Conservation (phyloP, 2,797 vertebrate species). For the Fratercula arctica region DNA sequence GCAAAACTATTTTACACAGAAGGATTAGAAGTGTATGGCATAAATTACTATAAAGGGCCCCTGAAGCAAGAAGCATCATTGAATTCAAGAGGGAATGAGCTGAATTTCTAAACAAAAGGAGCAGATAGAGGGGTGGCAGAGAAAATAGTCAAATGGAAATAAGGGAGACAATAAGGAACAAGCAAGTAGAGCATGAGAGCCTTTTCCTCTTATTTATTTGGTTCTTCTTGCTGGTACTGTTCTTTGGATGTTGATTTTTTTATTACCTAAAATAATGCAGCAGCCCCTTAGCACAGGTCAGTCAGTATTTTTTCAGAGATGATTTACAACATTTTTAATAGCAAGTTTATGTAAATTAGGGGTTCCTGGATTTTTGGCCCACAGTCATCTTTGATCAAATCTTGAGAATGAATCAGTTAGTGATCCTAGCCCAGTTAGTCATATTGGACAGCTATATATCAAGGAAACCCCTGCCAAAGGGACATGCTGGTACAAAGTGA, state of each 20-base stretch:
- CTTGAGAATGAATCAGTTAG: not conserved
- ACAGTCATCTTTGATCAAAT: not conserved
- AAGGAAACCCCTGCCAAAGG: not conserved
- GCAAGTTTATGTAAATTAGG: not conserved
- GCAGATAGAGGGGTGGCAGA: constrained; percentile 16
- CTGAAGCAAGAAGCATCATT: constrained; percentile 75
- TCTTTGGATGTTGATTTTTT: constrained; percentile 42
- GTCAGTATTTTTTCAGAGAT: not conserved
- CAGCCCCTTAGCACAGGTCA: not conserved
- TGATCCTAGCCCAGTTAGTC: not conserved
- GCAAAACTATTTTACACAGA: constrained; percentile 72
- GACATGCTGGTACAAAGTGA: not conserved
- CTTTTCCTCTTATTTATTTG: constrained; percentile 18
- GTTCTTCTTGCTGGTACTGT: not conserved
- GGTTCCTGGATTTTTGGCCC: not conserved
- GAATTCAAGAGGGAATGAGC: constrained; percentile 73
- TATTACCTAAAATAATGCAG: constrained; percentile 28
- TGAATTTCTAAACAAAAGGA: constrained; percentile 77
- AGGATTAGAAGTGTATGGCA: constrained; percentile 74
- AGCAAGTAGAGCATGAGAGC: not conserved
- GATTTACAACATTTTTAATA: not conserved
- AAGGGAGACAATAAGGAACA: constrained; percentile 33
- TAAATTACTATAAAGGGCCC: constrained; percentile 77
- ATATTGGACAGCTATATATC: not conserved
- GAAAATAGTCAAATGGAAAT: constrained; percentile 68